Base-by-base conservation (phyloP, 1,140 invertebrate genomes). In the Chrysoperla carnea region DNA sequence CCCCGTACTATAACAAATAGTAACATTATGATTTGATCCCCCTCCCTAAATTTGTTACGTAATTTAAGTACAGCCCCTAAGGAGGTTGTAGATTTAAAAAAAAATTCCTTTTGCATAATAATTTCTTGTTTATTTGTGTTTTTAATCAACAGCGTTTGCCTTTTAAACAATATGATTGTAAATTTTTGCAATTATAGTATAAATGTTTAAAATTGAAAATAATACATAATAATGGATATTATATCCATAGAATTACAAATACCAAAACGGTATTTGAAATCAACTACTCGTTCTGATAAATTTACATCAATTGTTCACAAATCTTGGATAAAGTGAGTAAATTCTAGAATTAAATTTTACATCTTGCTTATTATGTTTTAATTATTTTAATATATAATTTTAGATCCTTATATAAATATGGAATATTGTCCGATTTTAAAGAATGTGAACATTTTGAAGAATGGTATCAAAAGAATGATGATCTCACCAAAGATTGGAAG, bases 251-350 rank as follows among this genome's bases (percentile, higher is more conserved):
- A 77, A 64, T 62, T 77, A 54, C 69, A 69, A 41, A 69, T 80
- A 60, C 73, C 68, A 49, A 62, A 57, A 48, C 73, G 74, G 53
- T 75, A 77, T 60, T 64, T 78, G 45, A 70, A 71, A 58, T 52
- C 63, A 31, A 70, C 73, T 33, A 50, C 54, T 29, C 66, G 62
- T 44, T 51, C 66, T 31, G 63, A 69, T 36, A 59, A 71, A 49
- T 76, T 68, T 54, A 60, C 70, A 46, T 65, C 73, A 37, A 66
- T 77, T 46, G 76, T 78, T 42, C 75, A 78, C 54, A 71, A 69
- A 54, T 62, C 57, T 46, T 81, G 78, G 78, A 57, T 81, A 43
- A 75, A 74, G 59, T 71, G 68, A 50, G 49, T 51, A 38, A n/a
- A 41, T 35, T 41, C 40, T 11, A 15, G 12, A 37, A n/a, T 12